A percentile compares a stretch with the other conserved stretches of the same genome.
phyloP scores from a whole-genome alignment of 1,140 invertebrate species.

The Cyrtorhinus lividipennis region DNA sequence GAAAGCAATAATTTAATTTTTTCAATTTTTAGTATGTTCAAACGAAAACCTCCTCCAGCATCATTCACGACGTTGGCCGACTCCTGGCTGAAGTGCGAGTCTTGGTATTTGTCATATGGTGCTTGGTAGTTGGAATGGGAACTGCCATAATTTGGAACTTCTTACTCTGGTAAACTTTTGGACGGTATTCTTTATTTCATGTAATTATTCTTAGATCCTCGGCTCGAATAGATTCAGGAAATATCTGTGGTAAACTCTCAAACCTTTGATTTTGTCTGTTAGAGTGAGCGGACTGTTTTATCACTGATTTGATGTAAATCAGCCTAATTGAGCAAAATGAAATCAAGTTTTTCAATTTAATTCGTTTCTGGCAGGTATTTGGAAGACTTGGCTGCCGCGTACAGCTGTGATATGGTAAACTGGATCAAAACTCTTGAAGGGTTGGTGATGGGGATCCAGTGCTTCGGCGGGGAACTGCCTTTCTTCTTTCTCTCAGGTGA shows the following conservation, averaged over 20 bases:
- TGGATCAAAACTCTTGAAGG: conserved; percentile 72
- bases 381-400: conserved; percentile 45
- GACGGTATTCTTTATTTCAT: background rate
- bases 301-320: too few relatives aligned
- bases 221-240: too few relatives aligned
- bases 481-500: conserved; percentile 70
- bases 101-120: conserved; percentile 57
- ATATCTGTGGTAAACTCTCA: too few relatives aligned
- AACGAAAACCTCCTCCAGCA: conserved; percentile 43
- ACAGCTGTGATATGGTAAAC: conserved; percentile 32
- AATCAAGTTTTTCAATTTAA: too few relatives aligned
- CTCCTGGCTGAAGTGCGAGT: conserved; percentile 46
- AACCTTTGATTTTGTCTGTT: too few relatives aligned
- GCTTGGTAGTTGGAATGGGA: conserved; percentile 65
- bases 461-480: conserved; percentile 73
- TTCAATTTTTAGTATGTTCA: conserved; percentile 39
- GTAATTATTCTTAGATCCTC: too few relatives aligned
- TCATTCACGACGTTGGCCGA: conserved; percentile 44
- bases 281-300: too few relatives aligned
- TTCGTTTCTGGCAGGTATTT: conserved; percentile 36
- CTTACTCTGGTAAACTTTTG: conserved; percentile 45
- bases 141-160: conserved; percentile 82
- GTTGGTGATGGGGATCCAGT: conserved; percentile 58
- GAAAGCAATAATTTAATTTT: too few relatives aligned
- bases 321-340: too few relatives aligned